Evolutionary conservation across 2,113 vertebrate species (phyloP).

Genomic region (Crocuta crocuta): DNA sequence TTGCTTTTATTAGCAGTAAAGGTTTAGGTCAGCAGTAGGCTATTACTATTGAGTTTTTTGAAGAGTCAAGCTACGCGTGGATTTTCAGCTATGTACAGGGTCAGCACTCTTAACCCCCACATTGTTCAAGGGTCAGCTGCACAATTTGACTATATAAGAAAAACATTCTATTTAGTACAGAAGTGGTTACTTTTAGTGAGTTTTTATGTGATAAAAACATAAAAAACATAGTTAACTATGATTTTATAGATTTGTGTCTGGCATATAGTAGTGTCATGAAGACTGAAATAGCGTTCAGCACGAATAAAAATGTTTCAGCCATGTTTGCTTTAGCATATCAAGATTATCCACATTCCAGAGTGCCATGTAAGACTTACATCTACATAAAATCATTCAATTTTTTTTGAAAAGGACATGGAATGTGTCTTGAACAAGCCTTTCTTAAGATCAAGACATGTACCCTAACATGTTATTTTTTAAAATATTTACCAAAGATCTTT

Average conservation of each 20-base stretch:
- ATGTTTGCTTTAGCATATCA: neutral
- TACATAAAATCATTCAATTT: neutral
- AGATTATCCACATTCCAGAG: neutral
- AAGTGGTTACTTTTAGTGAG: neutral
- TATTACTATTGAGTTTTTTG: neutral
- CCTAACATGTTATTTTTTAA: neutral
- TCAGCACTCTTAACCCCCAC: neutral
- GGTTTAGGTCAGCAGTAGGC: neutral
- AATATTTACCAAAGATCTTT: neutral
- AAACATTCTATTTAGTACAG: constrained; percentile 17
- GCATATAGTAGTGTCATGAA: neutral
- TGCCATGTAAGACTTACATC: neutral
- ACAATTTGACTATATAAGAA: neutral
- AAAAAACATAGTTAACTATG: neutral
- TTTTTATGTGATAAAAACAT: constrained; percentile 22
- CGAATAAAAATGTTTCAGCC: neutral
- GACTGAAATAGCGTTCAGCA: neutral
- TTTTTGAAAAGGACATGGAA: neutral
- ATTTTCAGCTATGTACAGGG: neutral
- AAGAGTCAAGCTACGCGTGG: neutral
- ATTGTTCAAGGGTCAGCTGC: neutral
- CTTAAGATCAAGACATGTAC: neutral
- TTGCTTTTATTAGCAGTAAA: neutral
- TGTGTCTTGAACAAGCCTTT: neutral
- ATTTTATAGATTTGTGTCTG: neutral